Evolutionary conservation across 2,113 vertebrate species (phyloP).

Genomic region (Saccopteryx leptura): DNA sequence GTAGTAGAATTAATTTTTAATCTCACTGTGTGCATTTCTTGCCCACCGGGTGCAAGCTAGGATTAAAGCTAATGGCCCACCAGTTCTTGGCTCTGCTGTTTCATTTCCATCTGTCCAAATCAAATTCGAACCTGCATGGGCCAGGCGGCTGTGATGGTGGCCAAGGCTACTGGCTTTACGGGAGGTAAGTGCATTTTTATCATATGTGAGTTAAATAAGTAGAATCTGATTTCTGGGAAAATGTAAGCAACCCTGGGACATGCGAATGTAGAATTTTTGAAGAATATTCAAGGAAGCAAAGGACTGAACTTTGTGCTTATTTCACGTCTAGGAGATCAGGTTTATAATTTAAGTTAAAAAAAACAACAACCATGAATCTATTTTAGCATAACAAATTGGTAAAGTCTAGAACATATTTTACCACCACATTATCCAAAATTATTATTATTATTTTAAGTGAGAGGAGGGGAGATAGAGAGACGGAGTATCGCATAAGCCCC

Average conservation of each 20-base stretch:
- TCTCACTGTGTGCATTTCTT: too few species aligned
- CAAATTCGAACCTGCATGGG: too few species aligned
- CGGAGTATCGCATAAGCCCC: too few species aligned
- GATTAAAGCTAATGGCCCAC: too few species aligned
- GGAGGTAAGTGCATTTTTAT: not conserved
- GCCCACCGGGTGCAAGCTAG: too few species aligned
- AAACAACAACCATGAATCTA: not conserved
- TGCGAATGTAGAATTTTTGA: not conserved
- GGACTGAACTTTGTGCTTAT: not conserved
- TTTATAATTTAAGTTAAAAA: not conserved
- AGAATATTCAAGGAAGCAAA: conserved; percentile 8
- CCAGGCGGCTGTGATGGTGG: too few species aligned
- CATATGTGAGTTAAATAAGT: not conserved
- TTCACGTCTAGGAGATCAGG: not conserved
- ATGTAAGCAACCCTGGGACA: not conserved
- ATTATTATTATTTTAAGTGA: not conserved
- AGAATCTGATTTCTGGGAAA: not conserved
- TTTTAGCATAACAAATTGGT: not conserved
- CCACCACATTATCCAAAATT: not conserved
- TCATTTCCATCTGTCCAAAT: too few species aligned
- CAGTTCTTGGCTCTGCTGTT: too few species aligned
- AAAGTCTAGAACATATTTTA: conserved; percentile 9
- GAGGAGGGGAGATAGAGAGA: too few species aligned
- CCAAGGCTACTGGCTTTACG: too few species aligned
- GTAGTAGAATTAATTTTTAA: too few species aligned